Conservation (phyloP, 1,140 invertebrate species). For the Tachypleus tridentatus region DNA sequence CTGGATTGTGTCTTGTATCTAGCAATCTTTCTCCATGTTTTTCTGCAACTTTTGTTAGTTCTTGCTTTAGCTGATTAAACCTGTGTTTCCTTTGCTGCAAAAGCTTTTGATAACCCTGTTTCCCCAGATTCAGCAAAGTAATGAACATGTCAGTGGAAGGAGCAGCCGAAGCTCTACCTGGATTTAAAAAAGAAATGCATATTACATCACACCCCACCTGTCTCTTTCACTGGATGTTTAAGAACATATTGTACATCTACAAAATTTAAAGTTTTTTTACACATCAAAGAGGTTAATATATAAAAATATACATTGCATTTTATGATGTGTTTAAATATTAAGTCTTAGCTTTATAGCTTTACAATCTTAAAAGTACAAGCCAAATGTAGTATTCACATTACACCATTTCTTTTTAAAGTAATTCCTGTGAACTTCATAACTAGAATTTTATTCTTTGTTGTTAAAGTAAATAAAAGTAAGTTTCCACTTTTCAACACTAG, state of each 20-base stretch:
- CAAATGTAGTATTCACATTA: too few relatives aligned
- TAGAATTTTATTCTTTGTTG: too few relatives aligned
- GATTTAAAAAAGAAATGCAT: conserved; percentile 41
- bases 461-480: too few relatives aligned
- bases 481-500: too few relatives aligned
- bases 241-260: background rate
- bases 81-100: conserved; percentile 50
- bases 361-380: too few relatives aligned
- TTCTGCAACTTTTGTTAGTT: conserved; percentile 45
- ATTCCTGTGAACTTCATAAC: too few relatives aligned
- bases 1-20: conserved; percentile 53
- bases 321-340: too few relatives aligned
- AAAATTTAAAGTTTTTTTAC: conserved; percentile 3
- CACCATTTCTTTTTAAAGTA: too few relatives aligned
- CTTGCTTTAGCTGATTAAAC: conserved; percentile 50
- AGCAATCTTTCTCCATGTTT: conserved; percentile 51
- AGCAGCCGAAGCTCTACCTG: conserved; percentile 59
- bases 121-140: conserved; percentile 60
- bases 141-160: conserved; percentile 68
- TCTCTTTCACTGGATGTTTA: background rate
- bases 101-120: conserved; percentile 50
- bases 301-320: too few relatives aligned
- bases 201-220: conserved; percentile 1
- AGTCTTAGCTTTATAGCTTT: too few relatives aligned
- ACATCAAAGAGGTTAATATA: background rate